phyloP scores from a whole-genome alignment of 1,140 invertebrate genomes.

The Heliconius melpomene region DNA sequence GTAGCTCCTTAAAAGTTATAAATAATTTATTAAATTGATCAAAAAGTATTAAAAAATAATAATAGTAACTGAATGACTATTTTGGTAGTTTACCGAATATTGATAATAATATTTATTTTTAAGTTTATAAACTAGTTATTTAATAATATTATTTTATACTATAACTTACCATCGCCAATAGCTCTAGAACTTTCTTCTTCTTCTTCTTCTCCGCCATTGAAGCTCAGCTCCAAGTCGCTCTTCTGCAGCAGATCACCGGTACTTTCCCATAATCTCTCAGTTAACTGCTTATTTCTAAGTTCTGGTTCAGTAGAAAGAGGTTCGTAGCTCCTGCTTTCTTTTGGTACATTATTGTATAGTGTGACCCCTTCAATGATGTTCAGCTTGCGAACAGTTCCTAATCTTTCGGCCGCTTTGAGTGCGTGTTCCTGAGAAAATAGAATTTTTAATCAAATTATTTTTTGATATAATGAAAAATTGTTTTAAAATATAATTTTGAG shows the following conservation, averaged over 20 bases:
- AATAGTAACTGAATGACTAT: no score
- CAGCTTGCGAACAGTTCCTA: constrained; percentile 60
- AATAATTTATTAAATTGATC: not conserved
- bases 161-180: constrained; percentile 56
- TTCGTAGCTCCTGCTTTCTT: constrained; percentile 61
- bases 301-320: constrained; percentile 58
- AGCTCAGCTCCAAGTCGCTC: constrained; percentile 68
- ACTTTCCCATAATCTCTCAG: constrained; percentile 63
- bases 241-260: constrained; percentile 57
- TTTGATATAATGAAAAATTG: no score
- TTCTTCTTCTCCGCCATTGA: constrained; percentile 56
- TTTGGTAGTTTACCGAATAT: no score
- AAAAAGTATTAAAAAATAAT: not conserved
- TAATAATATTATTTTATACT: not conserved
- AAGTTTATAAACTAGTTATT: not conserved
- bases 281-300: constrained; percentile 57
- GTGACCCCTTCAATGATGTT: constrained; percentile 65
- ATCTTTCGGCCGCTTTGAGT: constrained; percentile 57
- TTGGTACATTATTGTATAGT: constrained; percentile 63
- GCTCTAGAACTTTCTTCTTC: constrained; percentile 52
- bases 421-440: constrained; percentile 65
- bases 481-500: not conserved
- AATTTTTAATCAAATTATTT: not conserved
- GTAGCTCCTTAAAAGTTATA: not conserved
- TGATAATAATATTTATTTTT: no score